phyloP scores from a whole-genome alignment of 2,113 vertebrate species.

The Dasypus novemcinctus region DNA sequence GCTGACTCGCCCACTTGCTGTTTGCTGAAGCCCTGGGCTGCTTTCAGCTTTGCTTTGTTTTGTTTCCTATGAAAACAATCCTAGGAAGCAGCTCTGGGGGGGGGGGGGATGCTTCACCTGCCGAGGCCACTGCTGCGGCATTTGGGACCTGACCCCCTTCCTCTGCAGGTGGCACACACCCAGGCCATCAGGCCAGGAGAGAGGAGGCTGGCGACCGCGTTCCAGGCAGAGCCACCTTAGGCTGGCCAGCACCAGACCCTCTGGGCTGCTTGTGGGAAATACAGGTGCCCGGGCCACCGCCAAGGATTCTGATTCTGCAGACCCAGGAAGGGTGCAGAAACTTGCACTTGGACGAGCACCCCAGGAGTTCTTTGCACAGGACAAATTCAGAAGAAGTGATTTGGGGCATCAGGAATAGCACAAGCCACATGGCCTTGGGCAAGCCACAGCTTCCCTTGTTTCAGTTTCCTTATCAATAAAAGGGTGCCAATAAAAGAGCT shows the following conservation, averaged over 20 bases:
- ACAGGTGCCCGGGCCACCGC: not conserved
- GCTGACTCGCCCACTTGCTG: not conserved
- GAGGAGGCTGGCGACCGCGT: rapidly evolving
- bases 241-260: not conserved
- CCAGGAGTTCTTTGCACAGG: not conserved
- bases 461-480: not conserved
- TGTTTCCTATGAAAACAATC: not conserved
- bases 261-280: not conserved
- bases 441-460: not conserved
- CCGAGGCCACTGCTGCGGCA: not conserved
- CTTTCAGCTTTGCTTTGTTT: not conserved
- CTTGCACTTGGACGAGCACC: not conserved
- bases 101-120: too few relatives aligned
- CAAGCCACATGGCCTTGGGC: not conserved
- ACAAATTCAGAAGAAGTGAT: not conserved
- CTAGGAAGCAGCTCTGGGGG: too few relatives aligned
- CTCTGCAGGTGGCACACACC: not conserved
- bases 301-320: not conserved
- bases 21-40: not conserved
- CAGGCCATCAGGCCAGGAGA: not conserved
- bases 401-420: not conserved
- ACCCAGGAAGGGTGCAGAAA: not conserved
- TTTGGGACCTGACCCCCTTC: too few relatives aligned
- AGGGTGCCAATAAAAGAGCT: not conserved
- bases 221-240: not conserved